Conservation (phyloP, 2,797 vertebrate species). For the Myiotriccus ornatus region DNA sequence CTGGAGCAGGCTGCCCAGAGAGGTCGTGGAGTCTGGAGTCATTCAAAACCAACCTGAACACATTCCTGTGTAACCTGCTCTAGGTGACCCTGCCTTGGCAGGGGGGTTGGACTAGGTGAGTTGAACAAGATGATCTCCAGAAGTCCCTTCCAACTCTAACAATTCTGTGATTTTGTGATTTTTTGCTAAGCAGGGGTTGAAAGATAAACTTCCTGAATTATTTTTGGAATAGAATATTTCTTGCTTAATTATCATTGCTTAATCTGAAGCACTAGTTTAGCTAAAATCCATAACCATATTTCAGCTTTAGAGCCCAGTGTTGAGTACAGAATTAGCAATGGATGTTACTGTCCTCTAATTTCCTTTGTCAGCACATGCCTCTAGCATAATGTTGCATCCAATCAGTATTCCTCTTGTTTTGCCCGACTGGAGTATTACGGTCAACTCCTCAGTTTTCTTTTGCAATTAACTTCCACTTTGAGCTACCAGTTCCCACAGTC, state of each 20-base stretch:
- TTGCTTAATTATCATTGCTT: background rate
- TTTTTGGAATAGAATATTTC: background rate
- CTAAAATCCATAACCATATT: background rate
- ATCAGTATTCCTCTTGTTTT: background rate
- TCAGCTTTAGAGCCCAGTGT: background rate
- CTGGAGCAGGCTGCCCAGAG: background rate
- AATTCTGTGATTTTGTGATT: background rate
- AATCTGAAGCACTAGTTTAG: background rate
- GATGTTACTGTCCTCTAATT: background rate
- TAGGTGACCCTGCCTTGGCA: background rate
- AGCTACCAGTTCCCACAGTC: background rate
- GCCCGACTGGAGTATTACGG: background rate
- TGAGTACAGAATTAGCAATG: background rate
- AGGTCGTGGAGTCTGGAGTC: background rate
- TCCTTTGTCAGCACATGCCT: background rate
- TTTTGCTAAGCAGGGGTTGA: background rate
- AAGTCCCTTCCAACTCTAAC: background rate
- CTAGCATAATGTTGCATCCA: background rate
- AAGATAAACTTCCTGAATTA: background rate
- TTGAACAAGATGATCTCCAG: too few relatives aligned
- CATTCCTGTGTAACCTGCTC: background rate
- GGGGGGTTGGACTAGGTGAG: background rate
- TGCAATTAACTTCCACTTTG: background rate
- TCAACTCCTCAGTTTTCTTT: background rate
- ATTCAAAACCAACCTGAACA: background rate